These are phyloP conservation scores for Sthenelais limicola DNA, from an alignment of 2,888 invertebrate species.

Conservation along the genomic window DNA sequence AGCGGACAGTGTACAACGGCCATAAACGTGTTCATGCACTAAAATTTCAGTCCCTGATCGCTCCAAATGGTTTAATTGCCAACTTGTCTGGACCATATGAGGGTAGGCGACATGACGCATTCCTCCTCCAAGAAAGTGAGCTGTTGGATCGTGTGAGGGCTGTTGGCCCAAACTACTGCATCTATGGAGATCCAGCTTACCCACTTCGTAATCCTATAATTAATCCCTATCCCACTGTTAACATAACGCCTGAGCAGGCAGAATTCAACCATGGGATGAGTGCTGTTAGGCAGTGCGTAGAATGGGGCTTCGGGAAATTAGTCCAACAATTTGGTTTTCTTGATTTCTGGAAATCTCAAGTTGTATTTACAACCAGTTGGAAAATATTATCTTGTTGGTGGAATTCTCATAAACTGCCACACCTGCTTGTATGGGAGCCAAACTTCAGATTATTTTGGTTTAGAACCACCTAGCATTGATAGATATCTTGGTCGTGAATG, in stretches of 20 bases:
- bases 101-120: constrained; percentile 45
- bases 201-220: no score
- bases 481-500: no score
- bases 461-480: no score
- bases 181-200: constrained; percentile 19
- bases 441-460: constrained; percentile 18
- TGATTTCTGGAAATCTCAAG: constrained; percentile 48
- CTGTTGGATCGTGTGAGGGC: constrained; percentile 3
- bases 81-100: constrained; percentile 44
- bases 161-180: not conserved
- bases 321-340: constrained; percentile 45
- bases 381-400: constrained; percentile 49
- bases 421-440: constrained; percentile 50
- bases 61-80: constrained; percentile 47
- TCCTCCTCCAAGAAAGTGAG: constrained; percentile 40
- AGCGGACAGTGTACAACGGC: constrained; percentile 42
- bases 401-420: constrained; percentile 50
- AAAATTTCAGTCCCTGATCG: constrained; percentile 45
- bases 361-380: constrained; percentile 51
- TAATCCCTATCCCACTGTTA: constrained; percentile 25
- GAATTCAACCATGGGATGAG: constrained; percentile 49
- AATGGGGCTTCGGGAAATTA: constrained; percentile 40
- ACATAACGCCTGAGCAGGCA: constrained; percentile 25
- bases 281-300: constrained; percentile 32
- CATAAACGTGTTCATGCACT: constrained; percentile 46